Evolutionary conservation across 92 coral and sea anemone species (phyloP).

Genomic region (Parazoanthus darwini): DNA sequence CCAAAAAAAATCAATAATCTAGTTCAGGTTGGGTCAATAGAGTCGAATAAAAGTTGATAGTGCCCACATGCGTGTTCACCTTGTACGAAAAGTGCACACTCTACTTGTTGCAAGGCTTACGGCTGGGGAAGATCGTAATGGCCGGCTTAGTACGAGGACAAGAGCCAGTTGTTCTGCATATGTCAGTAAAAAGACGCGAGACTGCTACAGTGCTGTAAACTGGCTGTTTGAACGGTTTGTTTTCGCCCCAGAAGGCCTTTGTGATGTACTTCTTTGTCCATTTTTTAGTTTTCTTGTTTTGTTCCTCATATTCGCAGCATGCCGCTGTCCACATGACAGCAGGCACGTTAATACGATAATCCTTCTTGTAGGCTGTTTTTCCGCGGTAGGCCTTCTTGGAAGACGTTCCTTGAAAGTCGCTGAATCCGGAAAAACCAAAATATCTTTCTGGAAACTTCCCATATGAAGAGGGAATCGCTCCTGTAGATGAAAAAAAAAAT

Average conservation of each 20-base stretch:
- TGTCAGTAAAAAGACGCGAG: no score
- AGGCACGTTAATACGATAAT: constrained; percentile 5
- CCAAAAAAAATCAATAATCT: no score
- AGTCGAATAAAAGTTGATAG: no score
- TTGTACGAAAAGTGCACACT: no score
- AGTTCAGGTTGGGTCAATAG: no score
- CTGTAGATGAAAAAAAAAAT: background rate
- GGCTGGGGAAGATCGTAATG: no score
- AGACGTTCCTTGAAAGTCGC: background rate
- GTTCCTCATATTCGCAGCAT: background rate
- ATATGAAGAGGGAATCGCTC: constrained; percentile 11
- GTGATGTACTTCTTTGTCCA: constrained; percentile 9
- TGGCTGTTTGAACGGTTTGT: background rate
- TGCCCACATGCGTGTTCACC: no score
- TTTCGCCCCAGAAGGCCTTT: constrained; percentile 22
- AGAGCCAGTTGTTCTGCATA: no score
- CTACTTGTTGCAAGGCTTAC: no score
- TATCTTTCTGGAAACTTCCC: background rate
- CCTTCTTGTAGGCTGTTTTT: constrained; percentile 2
- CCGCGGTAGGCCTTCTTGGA: background rate
- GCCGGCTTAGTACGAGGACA: no score
- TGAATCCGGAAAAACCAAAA: constrained; percentile 9
- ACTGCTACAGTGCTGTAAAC: background rate
- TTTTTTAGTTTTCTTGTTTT: background rate
- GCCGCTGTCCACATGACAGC: constrained; percentile 37